These are phyloP conservation scores for Eufriesea mexicana DNA, from an alignment of 1,140 invertebrate genomes.

Conservation along the genomic window DNA sequence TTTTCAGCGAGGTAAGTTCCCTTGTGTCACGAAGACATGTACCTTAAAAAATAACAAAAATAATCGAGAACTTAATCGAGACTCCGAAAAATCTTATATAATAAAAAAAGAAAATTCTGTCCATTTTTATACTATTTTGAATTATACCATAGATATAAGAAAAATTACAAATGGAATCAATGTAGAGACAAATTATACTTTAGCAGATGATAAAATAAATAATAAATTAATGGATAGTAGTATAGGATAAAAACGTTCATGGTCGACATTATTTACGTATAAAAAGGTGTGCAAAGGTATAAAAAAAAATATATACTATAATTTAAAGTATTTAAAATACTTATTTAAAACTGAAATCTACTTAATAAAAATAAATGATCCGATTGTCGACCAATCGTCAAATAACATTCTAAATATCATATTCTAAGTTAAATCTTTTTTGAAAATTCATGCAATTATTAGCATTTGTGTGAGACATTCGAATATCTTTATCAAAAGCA, in stretches of 20 bases:
- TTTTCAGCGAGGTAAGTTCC: conserved; percentile 65
- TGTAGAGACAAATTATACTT: conserved; percentile 35
- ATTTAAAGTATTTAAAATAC: background rate
- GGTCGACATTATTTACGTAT: conserved; percentile 45
- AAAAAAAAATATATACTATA: too few species aligned
- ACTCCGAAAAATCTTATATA: background rate
- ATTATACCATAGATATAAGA: background rate
- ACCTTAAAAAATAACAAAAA: conserved; percentile 11
- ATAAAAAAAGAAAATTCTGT: background rate
- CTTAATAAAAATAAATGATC: background rate
- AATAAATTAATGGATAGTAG: conserved; percentile 55
- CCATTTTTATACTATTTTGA: background rate
- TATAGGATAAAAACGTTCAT: conserved; percentile 48
- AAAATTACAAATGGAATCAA: background rate
- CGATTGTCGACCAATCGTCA: conserved; percentile 64
- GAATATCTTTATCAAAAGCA: conserved; percentile 18
- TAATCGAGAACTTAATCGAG: background rate
- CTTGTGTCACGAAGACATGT: conserved; percentile 3
- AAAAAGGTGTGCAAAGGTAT: background rate
- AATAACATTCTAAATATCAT: background rate
- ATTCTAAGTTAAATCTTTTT: conserved; percentile 10
- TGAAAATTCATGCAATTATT: background rate
- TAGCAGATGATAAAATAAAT: conserved; percentile 57
- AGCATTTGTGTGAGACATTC: background rate
- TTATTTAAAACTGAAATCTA: background rate